These are phyloP conservation scores for Procambarus virginalis DNA, from an alignment of 1,140 invertebrate genomes.

Conservation along the genomic window DNA sequence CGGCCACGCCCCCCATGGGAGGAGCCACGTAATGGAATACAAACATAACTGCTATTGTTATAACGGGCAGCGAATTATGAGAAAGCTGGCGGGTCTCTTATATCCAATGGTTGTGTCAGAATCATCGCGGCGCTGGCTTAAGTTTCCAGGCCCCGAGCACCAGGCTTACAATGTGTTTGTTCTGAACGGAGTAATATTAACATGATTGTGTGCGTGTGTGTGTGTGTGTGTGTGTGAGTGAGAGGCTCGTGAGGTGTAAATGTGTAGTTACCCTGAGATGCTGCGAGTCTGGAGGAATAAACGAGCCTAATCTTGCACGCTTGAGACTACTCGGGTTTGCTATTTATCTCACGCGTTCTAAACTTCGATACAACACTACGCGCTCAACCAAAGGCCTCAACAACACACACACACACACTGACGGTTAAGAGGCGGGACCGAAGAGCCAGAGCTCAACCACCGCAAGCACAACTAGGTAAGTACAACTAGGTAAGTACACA, in stretches of 20 bases:
- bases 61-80: slow-evolving; percentile 69
- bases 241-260: slow-evolving; percentile 28
- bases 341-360: not conserved
- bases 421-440: no score
- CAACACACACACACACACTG: no score
- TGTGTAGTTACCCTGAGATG: slow-evolving; percentile 16
- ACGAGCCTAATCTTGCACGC: not conserved
- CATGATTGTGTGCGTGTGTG: slow-evolving; percentile 35
- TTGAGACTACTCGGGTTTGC: not conserved
- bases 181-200: slow-evolving; percentile 39
- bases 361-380: not conserved
- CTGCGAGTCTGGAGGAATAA: slow-evolving; percentile 7
- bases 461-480: no score
- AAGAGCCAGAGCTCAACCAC: no score
- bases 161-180: slow-evolving; percentile 57
- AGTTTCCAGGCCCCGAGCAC: slow-evolving; percentile 46
- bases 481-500: no score
- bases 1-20: slow-evolving; percentile 13
- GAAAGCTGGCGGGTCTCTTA: slow-evolving; percentile 67
- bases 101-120: slow-evolving; percentile 66
- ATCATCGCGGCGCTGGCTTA: slow-evolving; percentile 61
- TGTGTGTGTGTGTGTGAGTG: slow-evolving; percentile 20
- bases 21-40: slow-evolving; percentile 65
- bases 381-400: no score
- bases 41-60: slow-evolving; percentile 67